Conservation (phyloP, 2,797 vertebrate genomes). For the Fratercula arctica region DNA sequence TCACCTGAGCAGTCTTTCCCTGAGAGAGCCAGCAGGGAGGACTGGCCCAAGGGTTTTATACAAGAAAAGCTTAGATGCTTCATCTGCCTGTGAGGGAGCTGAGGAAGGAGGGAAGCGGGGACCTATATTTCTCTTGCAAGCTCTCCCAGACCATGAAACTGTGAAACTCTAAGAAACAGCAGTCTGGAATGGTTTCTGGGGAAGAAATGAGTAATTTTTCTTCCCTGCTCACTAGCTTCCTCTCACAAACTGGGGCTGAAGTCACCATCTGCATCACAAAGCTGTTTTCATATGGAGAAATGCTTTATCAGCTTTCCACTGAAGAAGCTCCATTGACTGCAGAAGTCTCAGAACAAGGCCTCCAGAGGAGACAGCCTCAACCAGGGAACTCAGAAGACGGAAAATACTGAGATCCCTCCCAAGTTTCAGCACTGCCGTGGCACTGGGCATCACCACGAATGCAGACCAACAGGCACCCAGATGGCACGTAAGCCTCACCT, state of each 20-base stretch:
- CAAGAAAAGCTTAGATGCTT: not conserved
- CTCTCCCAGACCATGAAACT: not conserved
- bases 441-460: fast-evolving
- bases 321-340: not conserved
- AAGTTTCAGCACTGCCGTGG: not conserved
- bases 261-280: not conserved
- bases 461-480: too few species aligned
- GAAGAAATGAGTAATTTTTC: not conserved
- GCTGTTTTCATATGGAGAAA: not conserved
- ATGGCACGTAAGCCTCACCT: fast-evolving
- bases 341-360: not conserved
- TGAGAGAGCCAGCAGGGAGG: not conserved
- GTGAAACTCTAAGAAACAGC: not conserved
- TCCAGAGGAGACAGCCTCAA: not conserved
- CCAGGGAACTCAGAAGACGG: not conserved
- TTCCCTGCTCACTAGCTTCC: not conserved
- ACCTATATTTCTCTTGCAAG: not conserved
- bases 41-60: not conserved
- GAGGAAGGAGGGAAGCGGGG: not conserved
- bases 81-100: not conserved
- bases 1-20: not conserved
- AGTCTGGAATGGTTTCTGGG: not conserved
- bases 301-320: not conserved
- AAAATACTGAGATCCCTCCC: not conserved
- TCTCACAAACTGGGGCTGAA: not conserved